Percentiles rank a stretch among this genome's conserved stretches.
Conservation (phyloP, 2,888 invertebrate species). For the Germaria angustata region DNA sequence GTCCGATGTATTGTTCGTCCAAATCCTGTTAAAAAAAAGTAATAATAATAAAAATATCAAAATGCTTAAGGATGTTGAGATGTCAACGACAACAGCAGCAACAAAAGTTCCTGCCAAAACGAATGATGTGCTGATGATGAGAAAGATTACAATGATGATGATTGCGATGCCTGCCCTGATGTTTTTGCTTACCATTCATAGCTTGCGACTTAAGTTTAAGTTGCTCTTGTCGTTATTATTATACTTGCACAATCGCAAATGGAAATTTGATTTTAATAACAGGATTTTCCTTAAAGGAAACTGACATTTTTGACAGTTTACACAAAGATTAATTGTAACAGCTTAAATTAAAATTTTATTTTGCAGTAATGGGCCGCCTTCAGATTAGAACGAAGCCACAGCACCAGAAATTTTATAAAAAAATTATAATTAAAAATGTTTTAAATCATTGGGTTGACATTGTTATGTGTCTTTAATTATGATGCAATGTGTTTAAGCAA, state of each 20-base stretch:
- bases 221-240: constrained; percentile 25
- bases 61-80: constrained; percentile 58
- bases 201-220: constrained; percentile 29
- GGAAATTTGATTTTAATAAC: constrained; percentile 64
- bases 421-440: constrained; percentile 25
- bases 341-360: constrained; percentile 39
- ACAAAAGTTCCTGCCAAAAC: constrained; percentile 37
- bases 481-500: background rate
- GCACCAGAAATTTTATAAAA: background rate
- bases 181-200: constrained; percentile 17
- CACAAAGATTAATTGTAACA: constrained; percentile 57
- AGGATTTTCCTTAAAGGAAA: constrained; percentile 63
- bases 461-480: background rate
- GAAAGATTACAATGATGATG: constrained; percentile 16
- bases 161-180: background rate
- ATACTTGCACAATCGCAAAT: constrained; percentile 46
- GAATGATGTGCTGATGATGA: constrained; percentile 44
- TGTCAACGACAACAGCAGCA: constrained; percentile 34
- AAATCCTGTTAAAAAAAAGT: background rate
- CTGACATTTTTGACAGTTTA: constrained; percentile 59
- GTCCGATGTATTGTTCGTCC: constrained; percentile 21
- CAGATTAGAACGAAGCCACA: background rate
- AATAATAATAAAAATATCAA: constrained; percentile 6
- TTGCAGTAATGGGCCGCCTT: background rate
- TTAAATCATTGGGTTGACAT: background rate